These are phyloP conservation scores for Anniella stebbinsi DNA, from an alignment of 2,797 vertebrate genomes.

Conservation along the genomic window DNA sequence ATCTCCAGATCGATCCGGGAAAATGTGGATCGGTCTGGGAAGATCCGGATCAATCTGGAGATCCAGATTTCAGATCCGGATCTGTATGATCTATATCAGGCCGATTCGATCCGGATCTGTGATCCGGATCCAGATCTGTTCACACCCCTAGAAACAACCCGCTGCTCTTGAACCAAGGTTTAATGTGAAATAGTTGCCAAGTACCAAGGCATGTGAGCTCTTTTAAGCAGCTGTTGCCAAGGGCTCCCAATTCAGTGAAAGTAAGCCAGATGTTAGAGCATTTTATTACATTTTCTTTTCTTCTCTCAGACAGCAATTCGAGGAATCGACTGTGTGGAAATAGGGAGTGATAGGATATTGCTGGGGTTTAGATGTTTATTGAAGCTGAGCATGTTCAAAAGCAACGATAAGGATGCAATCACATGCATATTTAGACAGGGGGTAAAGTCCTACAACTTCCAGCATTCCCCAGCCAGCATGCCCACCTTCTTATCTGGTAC, in stretches of 20 bases:
- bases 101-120: too few relatives aligned
- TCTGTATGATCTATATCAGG: too few relatives aligned
- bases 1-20: too few relatives aligned
- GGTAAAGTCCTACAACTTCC: too few relatives aligned
- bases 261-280: constrained; percentile 22
- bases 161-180: not conserved
- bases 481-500: not conserved
- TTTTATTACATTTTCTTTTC: not conserved
- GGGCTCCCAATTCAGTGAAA: constrained; percentile 2
- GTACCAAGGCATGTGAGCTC: not conserved
- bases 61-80: too few relatives aligned
- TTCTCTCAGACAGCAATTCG: not conserved
- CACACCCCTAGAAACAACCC: too few relatives aligned
- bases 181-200: not conserved
- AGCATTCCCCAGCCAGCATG: too few relatives aligned
- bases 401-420: not conserved
- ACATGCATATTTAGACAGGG: too few relatives aligned
- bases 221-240: not conserved
- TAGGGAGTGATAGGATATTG: not conserved
- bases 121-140: too few relatives aligned
- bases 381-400: constrained; percentile 9
- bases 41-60: too few relatives aligned
- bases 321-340: not conserved
- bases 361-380: constrained; percentile 21
- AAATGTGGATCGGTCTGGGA: too few relatives aligned